phyloP scores from a whole-genome alignment of 30 jellyfish, hydroid and myxozoan genomes.

The Hydra vulgaris region DNA sequence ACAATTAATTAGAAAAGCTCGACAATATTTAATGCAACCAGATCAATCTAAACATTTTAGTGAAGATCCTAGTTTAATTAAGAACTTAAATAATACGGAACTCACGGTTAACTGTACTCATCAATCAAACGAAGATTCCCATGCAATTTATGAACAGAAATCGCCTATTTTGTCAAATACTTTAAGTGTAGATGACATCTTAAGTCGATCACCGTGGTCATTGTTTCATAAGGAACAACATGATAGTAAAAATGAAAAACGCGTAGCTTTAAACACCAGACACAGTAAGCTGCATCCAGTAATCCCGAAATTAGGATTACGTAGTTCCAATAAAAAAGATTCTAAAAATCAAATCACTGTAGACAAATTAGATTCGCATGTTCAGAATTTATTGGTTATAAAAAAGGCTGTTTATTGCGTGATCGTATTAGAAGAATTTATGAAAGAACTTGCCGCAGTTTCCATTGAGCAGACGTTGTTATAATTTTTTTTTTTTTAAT shows the following conservation, averaged over 20 bases:
- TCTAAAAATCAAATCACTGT: constrained; percentile 9
- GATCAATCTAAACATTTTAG: constrained; percentile 10
- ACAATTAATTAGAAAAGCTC: constrained; percentile 51
- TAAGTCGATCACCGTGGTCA: background rate
- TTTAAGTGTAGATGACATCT: background rate
- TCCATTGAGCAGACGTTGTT: constrained; percentile 77
- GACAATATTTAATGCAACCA: constrained; percentile 26
- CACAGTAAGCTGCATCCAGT: constrained; percentile 73
- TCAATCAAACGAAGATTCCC: background rate
- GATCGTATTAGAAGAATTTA: constrained; percentile 70
- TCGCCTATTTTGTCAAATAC: background rate
- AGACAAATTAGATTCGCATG: background rate
- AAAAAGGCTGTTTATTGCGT: constrained; percentile 86
- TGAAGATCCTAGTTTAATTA: constrained; percentile 1
- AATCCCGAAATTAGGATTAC: constrained; percentile 32
- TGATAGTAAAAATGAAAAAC: background rate
- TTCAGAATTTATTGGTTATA: constrained; percentile 52
- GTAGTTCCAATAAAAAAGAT: constrained; percentile 21
- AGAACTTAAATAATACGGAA: background rate
- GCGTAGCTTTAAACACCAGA: constrained; percentile 6
- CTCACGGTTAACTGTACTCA: background rate
- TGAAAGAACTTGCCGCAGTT: constrained; percentile 88
- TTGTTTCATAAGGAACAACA: background rate
- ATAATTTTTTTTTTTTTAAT: constrained; percentile 10
- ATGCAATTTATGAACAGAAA: background rate